Conservation (phyloP, 2,113 vertebrate genomes). For the Heterotis niloticus region DNA sequence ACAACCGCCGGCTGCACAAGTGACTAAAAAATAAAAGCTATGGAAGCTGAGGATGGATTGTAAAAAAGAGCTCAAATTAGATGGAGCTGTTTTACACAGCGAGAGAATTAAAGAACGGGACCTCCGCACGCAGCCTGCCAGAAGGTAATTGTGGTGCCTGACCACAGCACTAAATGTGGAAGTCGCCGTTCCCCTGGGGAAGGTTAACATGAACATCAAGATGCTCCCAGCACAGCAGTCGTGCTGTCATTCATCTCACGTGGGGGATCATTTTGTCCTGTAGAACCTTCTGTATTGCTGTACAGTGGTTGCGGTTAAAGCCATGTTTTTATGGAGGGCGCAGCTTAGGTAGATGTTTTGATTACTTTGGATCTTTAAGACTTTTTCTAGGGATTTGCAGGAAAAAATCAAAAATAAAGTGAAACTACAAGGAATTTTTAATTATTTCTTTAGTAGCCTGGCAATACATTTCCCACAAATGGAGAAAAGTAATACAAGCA, state of each 20-base stretch:
- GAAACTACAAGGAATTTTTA: too few species aligned
- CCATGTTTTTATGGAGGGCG: background rate
- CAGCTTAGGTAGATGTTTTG: too few species aligned
- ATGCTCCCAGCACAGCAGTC: background rate
- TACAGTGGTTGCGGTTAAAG: background rate
- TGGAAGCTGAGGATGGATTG: background rate
- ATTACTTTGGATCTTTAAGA: background rate
- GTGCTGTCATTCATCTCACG: background rate
- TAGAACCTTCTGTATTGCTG: background rate
- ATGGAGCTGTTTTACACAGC: background rate
- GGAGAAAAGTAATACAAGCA: too few species aligned
- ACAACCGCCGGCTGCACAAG: background rate
- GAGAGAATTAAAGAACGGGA: background rate
- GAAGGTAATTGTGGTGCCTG: background rate
- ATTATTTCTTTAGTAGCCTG: too few species aligned
- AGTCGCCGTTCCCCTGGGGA: background rate
- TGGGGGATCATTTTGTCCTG: background rate
- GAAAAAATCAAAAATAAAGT: too few species aligned
- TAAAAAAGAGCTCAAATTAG: background rate
- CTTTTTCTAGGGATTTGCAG: background rate
- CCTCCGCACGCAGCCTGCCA: background rate
- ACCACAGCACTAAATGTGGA: background rate
- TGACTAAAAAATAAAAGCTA: background rate
- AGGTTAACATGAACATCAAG: background rate
- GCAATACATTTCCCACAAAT: too few species aligned